Conservation (phyloP, 2,888 invertebrate genomes). For the Malthinus flaveolus region DNA sequence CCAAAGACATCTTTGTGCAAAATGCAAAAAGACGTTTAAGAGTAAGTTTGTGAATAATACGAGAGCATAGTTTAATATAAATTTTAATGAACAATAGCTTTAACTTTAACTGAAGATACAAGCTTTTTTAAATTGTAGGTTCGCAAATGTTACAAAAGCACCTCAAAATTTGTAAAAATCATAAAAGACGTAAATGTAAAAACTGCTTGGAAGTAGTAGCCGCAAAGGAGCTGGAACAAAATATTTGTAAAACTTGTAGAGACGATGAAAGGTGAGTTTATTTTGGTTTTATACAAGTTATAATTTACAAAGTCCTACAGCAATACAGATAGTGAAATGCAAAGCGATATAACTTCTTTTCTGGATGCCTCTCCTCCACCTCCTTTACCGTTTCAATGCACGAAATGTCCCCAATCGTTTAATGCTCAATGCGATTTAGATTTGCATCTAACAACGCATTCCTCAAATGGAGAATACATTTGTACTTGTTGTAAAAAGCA, state of each 20-base stretch:
- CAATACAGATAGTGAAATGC: conserved; percentile 6
- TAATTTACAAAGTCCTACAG: background rate
- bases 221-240: background rate
- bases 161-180: background rate
- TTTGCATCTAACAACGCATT: conserved; percentile 57
- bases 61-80: too few species aligned
- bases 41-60: background rate
- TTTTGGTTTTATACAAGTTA: background rate
- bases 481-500: conserved; percentile 59
- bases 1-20: background rate
- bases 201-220: background rate
- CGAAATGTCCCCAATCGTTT: conserved; percentile 56
- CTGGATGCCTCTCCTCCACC: conserved; percentile 42
- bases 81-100: too few species aligned
- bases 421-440: conserved; percentile 56
- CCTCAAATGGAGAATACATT: conserved; percentile 48
- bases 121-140: conserved; percentile 2
- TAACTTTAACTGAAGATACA: too few species aligned
- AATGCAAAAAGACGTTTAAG: background rate
- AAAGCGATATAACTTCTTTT: conserved; percentile 40
- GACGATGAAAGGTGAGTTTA: background rate
- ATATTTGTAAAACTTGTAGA: background rate
- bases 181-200: conserved; percentile 4
- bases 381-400: conserved; percentile 47
- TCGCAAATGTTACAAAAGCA: conserved; percentile 10